phyloP scores from a whole-genome alignment of 2,797 vertebrate genomes.

The Sitta carolinensis region DNA sequence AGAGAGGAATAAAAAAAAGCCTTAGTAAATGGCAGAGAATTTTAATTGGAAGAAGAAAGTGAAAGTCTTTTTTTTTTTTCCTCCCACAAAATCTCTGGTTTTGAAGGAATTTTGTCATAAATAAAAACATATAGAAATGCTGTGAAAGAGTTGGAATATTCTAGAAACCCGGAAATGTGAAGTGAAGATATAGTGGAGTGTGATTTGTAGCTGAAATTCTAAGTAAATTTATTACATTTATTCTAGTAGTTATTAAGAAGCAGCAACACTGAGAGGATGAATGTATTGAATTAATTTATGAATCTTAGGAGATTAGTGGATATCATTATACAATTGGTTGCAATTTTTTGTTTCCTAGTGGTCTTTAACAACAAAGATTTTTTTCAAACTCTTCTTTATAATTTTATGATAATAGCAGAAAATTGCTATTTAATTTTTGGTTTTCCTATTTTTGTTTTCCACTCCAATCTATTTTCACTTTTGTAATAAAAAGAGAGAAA shows the following conservation, averaged over 20 bases:
- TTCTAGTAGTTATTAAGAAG: slow-evolving; percentile 12
- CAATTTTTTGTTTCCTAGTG: slow-evolving; percentile 30
- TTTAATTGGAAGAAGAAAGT: neutral
- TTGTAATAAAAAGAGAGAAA: neutral
- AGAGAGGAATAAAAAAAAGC: fast-evolving
- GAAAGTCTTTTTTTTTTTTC: fast-evolving
- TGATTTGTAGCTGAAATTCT: neutral
- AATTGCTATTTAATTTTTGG: neutral
- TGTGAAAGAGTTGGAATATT: neutral
- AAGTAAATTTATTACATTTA: slow-evolving; percentile 9
- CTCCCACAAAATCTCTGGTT: neutral
- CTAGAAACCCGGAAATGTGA: neutral
- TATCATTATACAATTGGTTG: neutral
- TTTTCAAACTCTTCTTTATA: neutral
- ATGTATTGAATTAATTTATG: slow-evolving; percentile 8
- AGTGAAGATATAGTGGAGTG: neutral
- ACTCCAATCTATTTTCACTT: neutral
- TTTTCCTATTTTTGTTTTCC: neutral
- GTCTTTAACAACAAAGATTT: neutral
- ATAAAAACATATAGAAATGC: neutral
- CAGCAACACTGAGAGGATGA: neutral
- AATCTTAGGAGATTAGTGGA: neutral
- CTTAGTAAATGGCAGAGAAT: neutral
- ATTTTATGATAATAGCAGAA: neutral
- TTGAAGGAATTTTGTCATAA: neutral